phyloP scores from a whole-genome alignment of 2,113 vertebrate genomes.

The Sus scrofa region DNA sequence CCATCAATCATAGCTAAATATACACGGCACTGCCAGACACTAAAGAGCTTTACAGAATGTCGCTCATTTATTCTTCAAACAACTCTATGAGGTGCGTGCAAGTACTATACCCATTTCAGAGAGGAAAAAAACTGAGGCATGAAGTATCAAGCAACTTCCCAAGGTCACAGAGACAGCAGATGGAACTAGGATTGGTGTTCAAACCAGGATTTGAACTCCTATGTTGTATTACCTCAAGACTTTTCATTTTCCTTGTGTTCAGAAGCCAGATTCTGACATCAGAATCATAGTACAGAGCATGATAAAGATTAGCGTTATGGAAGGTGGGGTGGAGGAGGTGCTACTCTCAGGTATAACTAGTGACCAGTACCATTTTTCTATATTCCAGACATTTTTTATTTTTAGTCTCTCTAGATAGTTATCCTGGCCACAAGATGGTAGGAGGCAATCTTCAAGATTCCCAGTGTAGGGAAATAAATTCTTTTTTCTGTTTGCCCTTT shows the following conservation, averaged over 20 bases:
- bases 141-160: neutral
- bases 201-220: neutral
- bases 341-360: neutral
- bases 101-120: slow-evolving; percentile 21
- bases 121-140: neutral
- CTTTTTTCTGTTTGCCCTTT: neutral
- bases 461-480: neutral
- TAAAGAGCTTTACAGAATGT: neutral
- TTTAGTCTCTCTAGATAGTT: neutral
- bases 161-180: neutral
- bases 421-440: neutral
- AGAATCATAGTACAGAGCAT: neutral
- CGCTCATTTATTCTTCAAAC: neutral
- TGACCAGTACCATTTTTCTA: neutral
- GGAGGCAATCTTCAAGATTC: neutral
- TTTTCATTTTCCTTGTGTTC: neutral
- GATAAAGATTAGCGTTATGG: neutral
- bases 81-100: neutral
- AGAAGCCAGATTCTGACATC: neutral
- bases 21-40: neutral
- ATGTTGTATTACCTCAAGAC: neutral
- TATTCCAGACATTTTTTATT: neutral
- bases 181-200: neutral
- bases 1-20: neutral
- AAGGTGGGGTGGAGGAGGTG: neutral